These are phyloP conservation scores for Tinea trinotella DNA, from an alignment of 2,888 invertebrate genomes.

Conservation along the genomic window DNA sequence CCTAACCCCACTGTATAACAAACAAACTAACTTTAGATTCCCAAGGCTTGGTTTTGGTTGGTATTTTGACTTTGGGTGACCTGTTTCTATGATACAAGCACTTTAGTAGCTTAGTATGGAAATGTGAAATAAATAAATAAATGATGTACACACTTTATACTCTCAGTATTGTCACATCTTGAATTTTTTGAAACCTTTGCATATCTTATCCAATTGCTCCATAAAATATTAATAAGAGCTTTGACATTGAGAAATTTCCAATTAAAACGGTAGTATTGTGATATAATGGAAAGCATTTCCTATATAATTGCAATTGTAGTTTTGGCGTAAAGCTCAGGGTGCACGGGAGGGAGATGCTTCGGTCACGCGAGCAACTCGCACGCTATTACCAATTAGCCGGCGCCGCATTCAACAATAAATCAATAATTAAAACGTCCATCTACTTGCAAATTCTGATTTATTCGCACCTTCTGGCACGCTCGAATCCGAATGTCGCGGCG, in stretches of 20 bases:
- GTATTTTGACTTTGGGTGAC: too few species aligned
- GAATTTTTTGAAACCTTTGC: too few species aligned
- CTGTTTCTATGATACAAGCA: too few species aligned
- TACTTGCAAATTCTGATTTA: slow-evolving; percentile 68
- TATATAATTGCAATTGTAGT: slow-evolving; percentile 33
- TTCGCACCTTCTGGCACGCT: slow-evolving; percentile 51
- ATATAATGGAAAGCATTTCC: background rate
- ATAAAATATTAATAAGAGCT: too few species aligned
- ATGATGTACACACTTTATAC: too few species aligned
- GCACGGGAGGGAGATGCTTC: slow-evolving; percentile 21
- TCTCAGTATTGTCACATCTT: too few species aligned
- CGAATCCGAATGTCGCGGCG: slow-evolving; percentile 39
- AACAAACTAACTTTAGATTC: too few species aligned
- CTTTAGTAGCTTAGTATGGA: too few species aligned
- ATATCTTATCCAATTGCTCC: too few species aligned
- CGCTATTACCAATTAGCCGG: slow-evolving; percentile 62
- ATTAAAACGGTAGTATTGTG: background rate
- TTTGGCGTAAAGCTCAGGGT: slow-evolving; percentile 34
- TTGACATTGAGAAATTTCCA: background rate
- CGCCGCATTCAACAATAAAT: slow-evolving; percentile 59
- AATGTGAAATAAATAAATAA: too few species aligned
- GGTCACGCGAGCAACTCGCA: slow-evolving; percentile 54
- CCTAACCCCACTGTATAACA: too few species aligned
- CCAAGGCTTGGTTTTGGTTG: too few species aligned
- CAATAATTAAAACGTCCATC: slow-evolving; percentile 70